These are phyloP conservation scores for Gymnogyps californianus DNA, from an alignment of 2,113 vertebrate genomes.

Conservation along the genomic window DNA sequence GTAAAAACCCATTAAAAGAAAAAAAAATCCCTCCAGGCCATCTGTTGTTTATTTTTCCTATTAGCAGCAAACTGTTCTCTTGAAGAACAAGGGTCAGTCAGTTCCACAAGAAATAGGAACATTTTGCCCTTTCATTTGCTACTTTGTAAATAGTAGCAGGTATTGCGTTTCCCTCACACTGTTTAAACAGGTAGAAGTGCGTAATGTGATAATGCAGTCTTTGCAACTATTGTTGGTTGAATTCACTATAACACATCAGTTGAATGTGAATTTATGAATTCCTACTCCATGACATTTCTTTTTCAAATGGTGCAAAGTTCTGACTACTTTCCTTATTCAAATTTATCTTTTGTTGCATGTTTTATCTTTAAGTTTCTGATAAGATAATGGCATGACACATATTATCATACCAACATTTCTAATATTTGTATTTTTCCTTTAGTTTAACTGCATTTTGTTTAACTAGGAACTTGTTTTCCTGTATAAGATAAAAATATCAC, in stretches of 20 bases:
- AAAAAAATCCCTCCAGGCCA: constrained; percentile 6
- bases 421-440: not conserved
- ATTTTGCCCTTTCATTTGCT: constrained; percentile 23
- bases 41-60: constrained; percentile 64
- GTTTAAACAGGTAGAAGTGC: constrained; percentile 10
- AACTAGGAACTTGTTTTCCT: not conserved
- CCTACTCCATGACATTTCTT: not conserved
- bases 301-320: not conserved
- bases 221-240: not conserved
- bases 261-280: not conserved
- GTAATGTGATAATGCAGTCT: not conserved
- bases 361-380: not conserved
- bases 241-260: not conserved
- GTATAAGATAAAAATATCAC: not conserved
- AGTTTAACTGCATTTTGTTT: not conserved
- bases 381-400: not conserved
- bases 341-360: not conserved
- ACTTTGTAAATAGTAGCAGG: constrained; percentile 17
- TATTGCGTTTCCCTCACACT: not conserved
- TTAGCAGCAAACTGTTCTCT: constrained; percentile 51
- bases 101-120: constrained; percentile 1
- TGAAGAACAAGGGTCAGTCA: constrained; percentile 20
- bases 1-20: constrained; percentile 21
- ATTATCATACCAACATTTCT: not conserved
- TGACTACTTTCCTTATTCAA: not conserved